Evolutionary conservation across 2,888 invertebrate genomes (phyloP), one percentile per base, ranked within the genome.

Genomic region (Drosophila paranaensis): DNA sequence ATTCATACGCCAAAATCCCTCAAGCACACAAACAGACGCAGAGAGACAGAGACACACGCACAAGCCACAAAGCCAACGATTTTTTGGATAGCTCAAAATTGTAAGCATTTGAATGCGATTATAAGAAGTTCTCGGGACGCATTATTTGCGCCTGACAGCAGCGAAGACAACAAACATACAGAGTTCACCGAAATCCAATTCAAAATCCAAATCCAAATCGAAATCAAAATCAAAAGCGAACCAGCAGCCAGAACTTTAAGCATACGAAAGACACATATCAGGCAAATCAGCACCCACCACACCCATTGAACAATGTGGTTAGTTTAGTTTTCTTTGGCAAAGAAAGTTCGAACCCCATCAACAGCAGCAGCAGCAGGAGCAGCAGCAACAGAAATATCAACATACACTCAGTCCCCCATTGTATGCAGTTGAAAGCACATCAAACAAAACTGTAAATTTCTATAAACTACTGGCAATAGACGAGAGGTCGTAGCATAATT

Each of bases 401-500:
- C 20, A 20, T 20, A 20, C 55, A 65, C 69, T 53, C 60, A 72
- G 61, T 25, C 27, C 67, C 64, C 60, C 67, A 71, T 72, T 25
- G 11, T 69, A 73, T 84, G 72, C 81, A 87, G 77, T 71, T 77
- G 77, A 81, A 74, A 78, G 79, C 86, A 89, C 90, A 89, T 81
- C 88, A 89, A 89, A 86, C 90, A 81, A 77, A 86, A 89, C 83
- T 80, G 64, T 76, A 85, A 75, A 79, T 68, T 83, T 82, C 79
- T 82, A 82, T 78, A 85, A 78, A 82, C 71, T 79, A 82, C 77
- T 82, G 82, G 81, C 85, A 90, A 90, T 89, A 90, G 82, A 81
- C 88, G 85, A 84, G 85, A 84, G 83, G 82, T 89, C 90, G 84
- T 80, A 76, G 74, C 85, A 90, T 91, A 91, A 91, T 91, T 91